Conservation (phyloP, 2,888 invertebrate genomes). For the Ochropacha duplaris region DNA sequence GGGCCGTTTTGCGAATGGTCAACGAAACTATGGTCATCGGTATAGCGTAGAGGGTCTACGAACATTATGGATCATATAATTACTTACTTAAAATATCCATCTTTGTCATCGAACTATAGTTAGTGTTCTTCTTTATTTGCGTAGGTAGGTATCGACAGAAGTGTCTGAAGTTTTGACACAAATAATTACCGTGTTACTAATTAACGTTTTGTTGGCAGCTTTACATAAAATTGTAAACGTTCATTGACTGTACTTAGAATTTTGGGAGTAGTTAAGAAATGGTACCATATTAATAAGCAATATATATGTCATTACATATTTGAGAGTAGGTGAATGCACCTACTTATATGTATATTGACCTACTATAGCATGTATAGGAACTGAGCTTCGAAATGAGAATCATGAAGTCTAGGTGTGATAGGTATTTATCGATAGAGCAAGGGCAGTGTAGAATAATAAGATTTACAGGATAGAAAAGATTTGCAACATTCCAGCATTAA, state of each 20-base stretch:
- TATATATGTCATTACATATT: no score
- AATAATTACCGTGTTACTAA: no score
- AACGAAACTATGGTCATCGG: no score
- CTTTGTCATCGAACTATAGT: no score
- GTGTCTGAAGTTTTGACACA: not conserved
- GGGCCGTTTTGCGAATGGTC: no score
- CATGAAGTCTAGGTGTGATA: not conserved
- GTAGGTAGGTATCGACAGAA: not conserved
- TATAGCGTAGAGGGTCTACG: not conserved
- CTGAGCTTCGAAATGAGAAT: not conserved
- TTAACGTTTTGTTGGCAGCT: no score
- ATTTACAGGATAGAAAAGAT: slow-evolving; percentile 3
- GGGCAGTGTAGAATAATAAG: not conserved
- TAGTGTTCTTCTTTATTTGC: no score
- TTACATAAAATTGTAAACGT: not conserved
- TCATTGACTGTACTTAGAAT: not conserved
- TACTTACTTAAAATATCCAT: no score
- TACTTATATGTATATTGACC: slow-evolving; percentile 12
- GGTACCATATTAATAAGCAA: no score
- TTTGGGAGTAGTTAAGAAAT: not conserved
- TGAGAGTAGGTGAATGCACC: not conserved
- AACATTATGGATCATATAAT: no score
- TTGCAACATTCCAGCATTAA: slow-evolving; percentile 9
- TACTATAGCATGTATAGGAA: slow-evolving; percentile 6
- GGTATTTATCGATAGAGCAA: not conserved